Conservation (phyloP, 2,113 vertebrate species). For the Pteruthius melanotis region DNA sequence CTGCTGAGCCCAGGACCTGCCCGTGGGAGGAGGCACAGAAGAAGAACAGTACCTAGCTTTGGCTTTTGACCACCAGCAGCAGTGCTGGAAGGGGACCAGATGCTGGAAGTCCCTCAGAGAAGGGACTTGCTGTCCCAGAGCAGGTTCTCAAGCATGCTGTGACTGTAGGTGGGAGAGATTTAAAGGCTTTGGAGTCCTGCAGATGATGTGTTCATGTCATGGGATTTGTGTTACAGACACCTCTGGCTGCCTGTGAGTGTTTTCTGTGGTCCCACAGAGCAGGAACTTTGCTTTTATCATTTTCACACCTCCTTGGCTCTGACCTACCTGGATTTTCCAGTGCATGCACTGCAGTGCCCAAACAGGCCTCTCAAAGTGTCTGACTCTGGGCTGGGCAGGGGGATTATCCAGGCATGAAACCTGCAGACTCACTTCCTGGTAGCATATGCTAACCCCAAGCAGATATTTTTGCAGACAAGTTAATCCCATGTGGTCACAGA, state of each 20-base stretch:
- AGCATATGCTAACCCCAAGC: fast-evolving
- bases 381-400: neutral
- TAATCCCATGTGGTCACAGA: neutral
- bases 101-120: neutral
- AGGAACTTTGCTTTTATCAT: neutral
- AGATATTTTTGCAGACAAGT: neutral
- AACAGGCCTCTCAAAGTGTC: neutral
- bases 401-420: neutral
- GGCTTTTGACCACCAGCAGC: neutral
- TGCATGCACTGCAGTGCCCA: neutral
- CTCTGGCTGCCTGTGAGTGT: neutral
- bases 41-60: neutral
- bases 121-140: neutral
- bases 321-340: neutral
- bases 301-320: neutral
- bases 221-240: neutral
- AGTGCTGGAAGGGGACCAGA: neutral
- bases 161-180: neutral
- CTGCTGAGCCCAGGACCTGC: neutral
- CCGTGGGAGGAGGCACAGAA: fast-evolving
- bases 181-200: neutral
- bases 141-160: neutral
- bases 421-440: neutral
- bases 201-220: neutral
- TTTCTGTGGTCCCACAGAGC: neutral